Percentiles rank a stretch among this genome's conserved stretches.
phyloP scores from a whole-genome alignment of 2,113 vertebrate species.

The Grammomys surdaster region DNA sequence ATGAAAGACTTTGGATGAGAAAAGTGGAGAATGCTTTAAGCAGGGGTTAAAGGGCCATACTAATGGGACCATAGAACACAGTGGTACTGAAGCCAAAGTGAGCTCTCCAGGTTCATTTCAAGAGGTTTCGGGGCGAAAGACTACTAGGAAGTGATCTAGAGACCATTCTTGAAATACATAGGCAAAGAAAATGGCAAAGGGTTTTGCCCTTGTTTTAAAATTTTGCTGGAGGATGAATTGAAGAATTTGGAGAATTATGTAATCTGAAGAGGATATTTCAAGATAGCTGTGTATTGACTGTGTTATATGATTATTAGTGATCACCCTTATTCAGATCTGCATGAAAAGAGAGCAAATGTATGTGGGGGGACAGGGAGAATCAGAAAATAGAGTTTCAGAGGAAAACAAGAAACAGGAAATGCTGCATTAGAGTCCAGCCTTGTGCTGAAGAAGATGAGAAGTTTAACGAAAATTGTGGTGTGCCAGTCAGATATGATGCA shows the following conservation, averaged over 20 bases:
- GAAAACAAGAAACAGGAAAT: neutral
- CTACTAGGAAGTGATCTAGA: neutral
- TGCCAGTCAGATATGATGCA: neutral
- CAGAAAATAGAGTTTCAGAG: neutral
- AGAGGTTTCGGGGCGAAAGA: neutral
- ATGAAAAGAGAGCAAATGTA: neutral
- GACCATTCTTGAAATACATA: neutral
- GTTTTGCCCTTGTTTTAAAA: neutral
- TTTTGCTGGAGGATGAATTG: neutral
- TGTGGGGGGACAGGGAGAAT: rapidly evolving
- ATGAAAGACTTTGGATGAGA: neutral
- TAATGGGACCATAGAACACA: neutral
- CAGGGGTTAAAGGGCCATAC: neutral
- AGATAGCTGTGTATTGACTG: neutral
- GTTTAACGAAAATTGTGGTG: neutral
- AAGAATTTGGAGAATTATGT: neutral
- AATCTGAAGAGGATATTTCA: neutral
- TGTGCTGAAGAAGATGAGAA: neutral
- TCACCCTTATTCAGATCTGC: neutral
- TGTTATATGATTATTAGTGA: neutral
- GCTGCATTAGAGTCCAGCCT: neutral
- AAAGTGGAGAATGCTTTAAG: neutral
- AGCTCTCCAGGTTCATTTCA: neutral
- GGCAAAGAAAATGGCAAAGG: neutral
- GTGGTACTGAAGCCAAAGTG: neutral